phyloP scores from a whole-genome alignment of 2,113 vertebrate species.

The Forbesichthys papilliferus region DNA sequence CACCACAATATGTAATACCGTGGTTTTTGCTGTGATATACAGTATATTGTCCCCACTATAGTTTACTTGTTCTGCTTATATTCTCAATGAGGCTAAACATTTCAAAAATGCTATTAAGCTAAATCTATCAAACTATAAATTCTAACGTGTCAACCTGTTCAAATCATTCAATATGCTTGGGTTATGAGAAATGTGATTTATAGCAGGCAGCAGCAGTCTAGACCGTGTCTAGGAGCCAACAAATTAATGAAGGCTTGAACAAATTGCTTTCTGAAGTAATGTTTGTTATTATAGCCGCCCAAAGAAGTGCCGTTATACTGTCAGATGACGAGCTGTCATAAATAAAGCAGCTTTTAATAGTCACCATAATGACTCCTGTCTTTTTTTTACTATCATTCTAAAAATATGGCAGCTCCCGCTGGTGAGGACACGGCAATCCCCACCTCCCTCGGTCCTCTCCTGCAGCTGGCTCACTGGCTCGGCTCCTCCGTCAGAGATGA shows the following conservation, averaged over 20 bases:
- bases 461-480: neutral
- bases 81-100: neutral
- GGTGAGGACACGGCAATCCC: neutral
- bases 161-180: slow-evolving; percentile 5
- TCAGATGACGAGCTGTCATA: slow-evolving; percentile 21
- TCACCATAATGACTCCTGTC: neutral
- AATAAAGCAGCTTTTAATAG: slow-evolving; percentile 36
- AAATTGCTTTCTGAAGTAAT: slow-evolving; percentile 20
- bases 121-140: slow-evolving; percentile 18
- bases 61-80: neutral
- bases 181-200: slow-evolving; percentile 16
- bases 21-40: neutral
- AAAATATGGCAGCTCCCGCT: neutral
- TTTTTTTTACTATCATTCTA: slow-evolving; percentile 15
- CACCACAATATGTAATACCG: slow-evolving; percentile 6
- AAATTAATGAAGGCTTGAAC: slow-evolving; percentile 29
- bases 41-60: neutral
- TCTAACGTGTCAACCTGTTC: slow-evolving; percentile 18
- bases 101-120: slow-evolving; percentile 17
- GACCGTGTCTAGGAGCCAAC: slow-evolving; percentile 20
- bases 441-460: slow-evolving; percentile 1
- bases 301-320: slow-evolving; percentile 32
- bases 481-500: slow-evolving; percentile 32
- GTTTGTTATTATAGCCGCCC: slow-evolving; percentile 7
- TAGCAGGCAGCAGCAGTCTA: neutral